These are phyloP conservation scores for Cyclargus thomasi DNA, from an alignment of 1,140 invertebrate genomes.

Conservation along the genomic window DNA sequence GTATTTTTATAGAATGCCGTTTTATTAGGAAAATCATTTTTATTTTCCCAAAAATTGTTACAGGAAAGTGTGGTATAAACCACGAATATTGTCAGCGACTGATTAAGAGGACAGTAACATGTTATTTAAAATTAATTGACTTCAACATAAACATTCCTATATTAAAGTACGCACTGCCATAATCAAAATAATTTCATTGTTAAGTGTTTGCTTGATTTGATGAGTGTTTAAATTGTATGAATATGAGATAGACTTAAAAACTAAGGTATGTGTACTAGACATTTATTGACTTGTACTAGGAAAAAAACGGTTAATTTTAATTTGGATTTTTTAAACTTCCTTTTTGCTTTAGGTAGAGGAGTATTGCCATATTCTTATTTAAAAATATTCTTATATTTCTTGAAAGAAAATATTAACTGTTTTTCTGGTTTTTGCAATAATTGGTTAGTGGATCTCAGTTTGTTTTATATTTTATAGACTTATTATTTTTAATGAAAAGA, in stretches of 20 bases:
- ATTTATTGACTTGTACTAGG: not conserved
- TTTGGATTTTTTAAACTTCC: not conserved
- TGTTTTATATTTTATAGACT: not conserved
- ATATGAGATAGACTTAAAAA: not conserved
- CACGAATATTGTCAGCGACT: not conserved
- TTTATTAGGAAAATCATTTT: not conserved
- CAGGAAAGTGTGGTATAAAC: not conserved
- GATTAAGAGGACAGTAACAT: not conserved
- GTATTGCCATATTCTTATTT: not conserved
- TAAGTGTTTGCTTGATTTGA: not conserved
- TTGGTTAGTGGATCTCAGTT: conserved; percentile 7
- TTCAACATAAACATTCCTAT: conserved; percentile 5
- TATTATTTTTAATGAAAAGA: not conserved
- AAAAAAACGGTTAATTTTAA: not conserved
- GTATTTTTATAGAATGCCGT: too few relatives aligned
- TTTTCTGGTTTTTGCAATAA: not conserved
- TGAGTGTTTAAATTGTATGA: not conserved
- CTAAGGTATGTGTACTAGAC: not conserved
- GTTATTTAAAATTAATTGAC: not conserved
- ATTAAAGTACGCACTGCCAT: not conserved
- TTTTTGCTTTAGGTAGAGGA: not conserved
- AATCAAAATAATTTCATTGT: conserved; percentile 9
- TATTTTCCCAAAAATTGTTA: not conserved
- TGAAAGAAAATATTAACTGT: not conserved
- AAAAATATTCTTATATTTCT: not conserved